Base-by-base conservation (phyloP, 2,797 vertebrate species). In the Crenuchus spilurus region DNA sequence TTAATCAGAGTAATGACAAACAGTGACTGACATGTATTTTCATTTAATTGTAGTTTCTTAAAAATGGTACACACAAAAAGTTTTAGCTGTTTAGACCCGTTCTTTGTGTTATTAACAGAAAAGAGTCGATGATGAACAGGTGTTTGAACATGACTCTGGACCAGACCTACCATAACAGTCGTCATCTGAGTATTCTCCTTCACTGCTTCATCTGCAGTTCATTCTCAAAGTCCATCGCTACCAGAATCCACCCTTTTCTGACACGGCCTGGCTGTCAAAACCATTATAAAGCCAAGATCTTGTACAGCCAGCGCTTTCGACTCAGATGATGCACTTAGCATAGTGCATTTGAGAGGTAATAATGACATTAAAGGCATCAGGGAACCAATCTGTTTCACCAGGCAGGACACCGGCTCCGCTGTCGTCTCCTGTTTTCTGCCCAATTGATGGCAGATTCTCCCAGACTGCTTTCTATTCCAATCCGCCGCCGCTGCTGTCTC, bases 331-430 rank as follows among this genome's bases (percentile, higher is more conserved):
- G 85, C 85, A 78, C 91, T 92, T 89, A 92, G 90, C 88, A 90
- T 84, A 87, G 88, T 86, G 90, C 87, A 89, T 93, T 90, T 92
- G 91, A 92, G 90, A 91, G 88, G 92, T 93, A 94, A 93, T 93
- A 92, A 93, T 93, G 91, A 92, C 91, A 94, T 93, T 92, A 92
- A 91, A 91, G 91, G 89, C 90, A 89, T 76, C 88, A 83, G 92
- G 87, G 83, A 89, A 88, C 85, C 89, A 90, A 93, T 92, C 90
- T 92, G 89, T 94, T 93, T 94, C 90, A 69, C 90, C 90, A 91
- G 88, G 86, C 91, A 90, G 88, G 87, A 91, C 54, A 61, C 87
- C 86, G 87, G 87, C 91, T 89, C 87, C 77, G 81, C 91, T 94
- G 93, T 94, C 93, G 91, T 92, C 86, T 92, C 85, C 84, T 91